Evolutionary conservation across 2,797 vertebrate species (phyloP).

Genomic region (Neosalanx taihuensis): DNA sequence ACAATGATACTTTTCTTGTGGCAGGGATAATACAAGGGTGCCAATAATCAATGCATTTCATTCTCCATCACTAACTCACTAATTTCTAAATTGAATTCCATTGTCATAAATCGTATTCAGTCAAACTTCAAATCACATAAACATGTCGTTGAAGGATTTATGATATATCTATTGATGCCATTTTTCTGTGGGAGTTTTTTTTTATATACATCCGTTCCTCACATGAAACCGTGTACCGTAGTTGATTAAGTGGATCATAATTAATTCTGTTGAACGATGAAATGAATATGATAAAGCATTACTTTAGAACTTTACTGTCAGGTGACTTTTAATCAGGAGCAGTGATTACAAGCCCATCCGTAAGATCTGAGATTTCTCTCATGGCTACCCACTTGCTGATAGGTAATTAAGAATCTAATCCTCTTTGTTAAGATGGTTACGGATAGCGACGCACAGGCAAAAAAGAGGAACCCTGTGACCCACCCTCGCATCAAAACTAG

Average conservation of each 20-base stretch:
- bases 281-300: background rate
- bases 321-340: background rate
- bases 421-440: conserved; percentile 10
- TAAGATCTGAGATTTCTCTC: conserved; percentile 10
- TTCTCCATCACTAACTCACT: too few species aligned
- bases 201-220: background rate
- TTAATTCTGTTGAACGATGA: background rate
- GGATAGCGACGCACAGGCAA: conserved; percentile 3
- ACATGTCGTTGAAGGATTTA: background rate
- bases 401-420: conserved; percentile 16
- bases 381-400: conserved; percentile 9
- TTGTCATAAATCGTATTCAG: background rate
- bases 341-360: background rate
- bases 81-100: background rate
- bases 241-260: conserved; percentile 1
- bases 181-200: background rate
- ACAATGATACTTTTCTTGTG: too few species aligned
- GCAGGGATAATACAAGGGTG: too few species aligned
- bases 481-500: background rate
- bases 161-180: background rate
- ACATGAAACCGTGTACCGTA: background rate
- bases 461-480: conserved; percentile 3
- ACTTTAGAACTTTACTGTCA: background rate
- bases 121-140: background rate
- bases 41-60: too few species aligned